Conservation (phyloP, 2,797 vertebrate genomes). For the Tangara arthus region DNA sequence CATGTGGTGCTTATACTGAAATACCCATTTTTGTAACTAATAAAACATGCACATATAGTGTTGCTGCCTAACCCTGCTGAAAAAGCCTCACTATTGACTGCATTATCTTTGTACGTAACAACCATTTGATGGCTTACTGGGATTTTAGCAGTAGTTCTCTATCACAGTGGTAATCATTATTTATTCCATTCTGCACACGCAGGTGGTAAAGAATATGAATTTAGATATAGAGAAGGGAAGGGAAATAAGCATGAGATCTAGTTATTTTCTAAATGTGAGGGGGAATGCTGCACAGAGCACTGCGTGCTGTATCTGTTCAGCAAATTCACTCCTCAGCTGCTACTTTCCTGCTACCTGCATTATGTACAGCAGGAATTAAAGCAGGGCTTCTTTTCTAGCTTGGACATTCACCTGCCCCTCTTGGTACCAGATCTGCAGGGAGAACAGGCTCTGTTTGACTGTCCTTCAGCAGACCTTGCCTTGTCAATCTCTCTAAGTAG, state of each 20-base stretch:
- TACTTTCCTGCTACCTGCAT: background rate
- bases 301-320: background rate
- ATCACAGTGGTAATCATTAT: slow-evolving; percentile 69
- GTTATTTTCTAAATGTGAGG: slow-evolving; percentile 46
- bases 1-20: slow-evolving; percentile 69
- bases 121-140: slow-evolving; percentile 69
- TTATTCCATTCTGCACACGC: slow-evolving; percentile 64
- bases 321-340: slow-evolving; percentile 8
- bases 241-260: slow-evolving; percentile 51
- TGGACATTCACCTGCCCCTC: background rate
- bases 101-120: slow-evolving; percentile 67
- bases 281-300: slow-evolving; percentile 7
- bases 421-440: background rate
- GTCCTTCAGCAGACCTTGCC: background rate
- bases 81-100: slow-evolving; percentile 66
- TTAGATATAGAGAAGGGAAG: slow-evolving; percentile 35
- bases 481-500: background rate
- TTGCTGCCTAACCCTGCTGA: slow-evolving; percentile 69
- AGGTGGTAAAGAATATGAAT: slow-evolving; percentile 72
- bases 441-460: background rate
- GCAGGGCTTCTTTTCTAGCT: background rate
- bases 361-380: background rate
- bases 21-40: slow-evolving; percentile 72
- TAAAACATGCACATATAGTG: slow-evolving; percentile 70
- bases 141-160: slow-evolving; percentile 64